These are phyloP conservation scores for Platycheirus albimanus DNA, from an alignment of 2,888 invertebrate genomes.

Conservation along the genomic window DNA sequence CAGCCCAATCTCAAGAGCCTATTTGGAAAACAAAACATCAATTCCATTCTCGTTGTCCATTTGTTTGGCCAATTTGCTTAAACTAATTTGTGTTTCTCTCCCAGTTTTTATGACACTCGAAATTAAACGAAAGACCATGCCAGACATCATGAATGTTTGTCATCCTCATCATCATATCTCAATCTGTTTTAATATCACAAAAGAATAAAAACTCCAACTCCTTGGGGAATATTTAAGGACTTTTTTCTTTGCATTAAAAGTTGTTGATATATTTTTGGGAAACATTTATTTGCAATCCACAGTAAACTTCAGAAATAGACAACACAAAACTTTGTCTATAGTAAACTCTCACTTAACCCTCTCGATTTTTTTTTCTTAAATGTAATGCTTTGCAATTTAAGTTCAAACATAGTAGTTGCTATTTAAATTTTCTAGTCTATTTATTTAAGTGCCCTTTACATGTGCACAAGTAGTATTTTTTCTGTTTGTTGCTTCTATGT, in stretches of 20 bases:
- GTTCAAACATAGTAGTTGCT: slow-evolving; percentile 44
- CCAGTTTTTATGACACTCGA: slow-evolving; percentile 40
- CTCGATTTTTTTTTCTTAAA: neutral
- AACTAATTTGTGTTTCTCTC: slow-evolving; percentile 53
- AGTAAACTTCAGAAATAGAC: neutral
- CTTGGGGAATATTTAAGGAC: too few species aligned
- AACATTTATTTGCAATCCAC: neutral
- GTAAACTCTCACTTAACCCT: slow-evolving; percentile 19
- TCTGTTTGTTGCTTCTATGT: slow-evolving; percentile 41
- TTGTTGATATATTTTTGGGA: slow-evolving; percentile 51
- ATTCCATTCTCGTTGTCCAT: neutral
- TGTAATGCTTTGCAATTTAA: slow-evolving; percentile 33
- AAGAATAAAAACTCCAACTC: neutral
- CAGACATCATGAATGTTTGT: slow-evolving; percentile 56
- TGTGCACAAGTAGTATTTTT: slow-evolving; percentile 17
- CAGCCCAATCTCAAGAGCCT: too few species aligned
- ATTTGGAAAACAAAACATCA: too few species aligned
- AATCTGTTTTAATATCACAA: slow-evolving; percentile 52
- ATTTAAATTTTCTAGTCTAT: slow-evolving; percentile 50
- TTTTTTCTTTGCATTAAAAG: neutral
- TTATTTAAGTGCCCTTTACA: slow-evolving; percentile 51
- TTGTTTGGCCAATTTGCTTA: slow-evolving; percentile 30
- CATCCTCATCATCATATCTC: slow-evolving; percentile 50
- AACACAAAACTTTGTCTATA: slow-evolving; percentile 31
- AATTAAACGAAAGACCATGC: slow-evolving; percentile 43